Evolutionary conservation across 2,113 vertebrate species (phyloP), one percentile per base, ranked within the genome.

Genomic region (Sitta europaea): DNA sequence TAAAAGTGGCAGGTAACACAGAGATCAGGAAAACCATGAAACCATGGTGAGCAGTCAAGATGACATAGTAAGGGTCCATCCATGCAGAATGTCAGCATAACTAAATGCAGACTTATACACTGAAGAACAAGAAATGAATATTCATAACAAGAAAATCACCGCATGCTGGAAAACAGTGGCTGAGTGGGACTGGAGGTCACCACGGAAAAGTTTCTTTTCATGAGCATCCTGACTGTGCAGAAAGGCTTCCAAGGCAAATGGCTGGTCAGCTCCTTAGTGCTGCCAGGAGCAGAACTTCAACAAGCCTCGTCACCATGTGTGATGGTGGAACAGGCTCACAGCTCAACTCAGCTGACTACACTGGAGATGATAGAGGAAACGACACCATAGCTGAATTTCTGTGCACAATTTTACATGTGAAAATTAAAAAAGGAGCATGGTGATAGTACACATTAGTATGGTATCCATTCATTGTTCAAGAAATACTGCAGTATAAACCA

Each of bases 41-140:
- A n/a, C n/a, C n/a, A n/a, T n/a, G n/a, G 23, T 36, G n/a, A 76
- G 45, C 45, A 57, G 59, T 61, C 53, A 45, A 59, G 33, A 55
- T 20, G 21, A 16, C 36, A 55, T 2, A 16, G 40, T 48, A 21
- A 10, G 31, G 8, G 22, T 65, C 40, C 21, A 19, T 68, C 33
- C 33, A 25, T 29, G 36, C 4, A 65, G 88, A 90, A 42, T 55
- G 23, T 50, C 78, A 61, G 2, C 19, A 23, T 40, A 87, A 55
- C 22, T 5, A 87, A 82, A 82, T 57, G 54, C 35, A 92, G 72
- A 76, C 54, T 29, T 50, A 35, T 20, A 62, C 21, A 36, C 33
- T 42, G 67, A 76, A 66, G 47, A 83, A 33, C 27, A 80, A 70
- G n/a, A 88, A 92, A 90, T 74, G 17, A 88, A 55, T 78, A 92